Base-by-base conservation (phyloP, 2,888 invertebrate genomes). In the Hydrotaea diabolus region DNA sequence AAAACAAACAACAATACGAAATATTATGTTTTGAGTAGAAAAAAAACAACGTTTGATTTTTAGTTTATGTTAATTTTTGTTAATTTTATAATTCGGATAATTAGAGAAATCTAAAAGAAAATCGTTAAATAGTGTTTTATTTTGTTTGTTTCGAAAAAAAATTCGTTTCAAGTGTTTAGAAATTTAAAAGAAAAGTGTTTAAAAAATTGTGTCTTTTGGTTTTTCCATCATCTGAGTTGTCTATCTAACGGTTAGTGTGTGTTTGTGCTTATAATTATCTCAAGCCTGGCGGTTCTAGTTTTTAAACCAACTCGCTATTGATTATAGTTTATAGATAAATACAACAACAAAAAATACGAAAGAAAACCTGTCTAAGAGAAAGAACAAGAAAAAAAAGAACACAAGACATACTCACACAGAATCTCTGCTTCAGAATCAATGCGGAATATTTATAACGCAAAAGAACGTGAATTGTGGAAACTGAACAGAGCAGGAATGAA, bases 201-300 rank as follows among this genome's bases (percentile, higher is more conserved):
- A 2, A 5, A 55, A 55, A 43, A 17, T n/a, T 49, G 49, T n/a
- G n/a, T 49, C n/a, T 49, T 43, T 43, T 49, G 49, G n/a, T 43
- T 69, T 39, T 46, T 39, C 39, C 13, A 11, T 39, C 13, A 31
- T 31, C 31, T 31, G 31, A 31, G 31, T 31, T 69, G 23, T 9
- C 39, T 39, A 31, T 46, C 8, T 69, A 69, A 69, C 69, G 69
- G 69, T 69, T 69, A 69, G 69, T 69, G 39, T 69, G 23, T 49
- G 49, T 49, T 15, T 49, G n/a, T 49, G n/a, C n/a, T 4, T 49
- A 13, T 3, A 49, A n/a, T 3, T n/a, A n/a, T 43, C 3, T 43
- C 2, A 43, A 43, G 43, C 15, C 9, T 43, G 15, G 11, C n/a
- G n/a, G 15, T 49, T n/a, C 2, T 49, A 1, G 15, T 49, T 49